Conservation (phyloP, 2,888 invertebrate species). For the Brachypterus glaber region DNA sequence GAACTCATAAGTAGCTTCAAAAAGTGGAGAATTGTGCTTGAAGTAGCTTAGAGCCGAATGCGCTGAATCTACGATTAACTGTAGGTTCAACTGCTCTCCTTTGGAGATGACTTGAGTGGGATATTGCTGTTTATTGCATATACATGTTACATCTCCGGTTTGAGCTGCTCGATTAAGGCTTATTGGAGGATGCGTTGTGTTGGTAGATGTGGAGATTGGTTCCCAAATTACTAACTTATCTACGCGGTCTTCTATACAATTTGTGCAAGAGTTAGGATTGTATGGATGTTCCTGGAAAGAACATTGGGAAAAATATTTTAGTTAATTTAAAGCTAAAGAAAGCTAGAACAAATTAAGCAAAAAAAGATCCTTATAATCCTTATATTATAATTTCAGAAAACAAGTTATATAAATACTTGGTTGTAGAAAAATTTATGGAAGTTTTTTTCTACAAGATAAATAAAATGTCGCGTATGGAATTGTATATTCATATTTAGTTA, state of each 20-base stretch:
- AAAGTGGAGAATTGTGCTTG: slow-evolving; percentile 73
- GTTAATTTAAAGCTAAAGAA: no score
- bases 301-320: no score
- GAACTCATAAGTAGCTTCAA: slow-evolving; percentile 81
- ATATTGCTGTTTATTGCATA: slow-evolving; percentile 57
- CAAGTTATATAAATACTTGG: no score
- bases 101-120: slow-evolving; percentile 58
- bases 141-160: slow-evolving; percentile 61
- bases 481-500: no score
- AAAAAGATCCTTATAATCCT: no score
- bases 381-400: no score
- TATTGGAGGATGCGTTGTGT: slow-evolving; percentile 40
- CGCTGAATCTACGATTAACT: slow-evolving; percentile 72
- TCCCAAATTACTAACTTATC: slow-evolving; percentile 78
- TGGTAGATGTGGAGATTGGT: slow-evolving; percentile 44
- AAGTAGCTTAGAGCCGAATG: slow-evolving; percentile 83
- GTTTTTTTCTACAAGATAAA: no score
- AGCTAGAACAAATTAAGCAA: no score
- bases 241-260: slow-evolving; percentile 77
- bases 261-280: slow-evolving; percentile 69
- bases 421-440: no score
- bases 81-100: slow-evolving; percentile 71
- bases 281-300: slow-evolving; percentile 58
- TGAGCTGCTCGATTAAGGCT: slow-evolving; percentile 53
- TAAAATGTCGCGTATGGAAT: no score